Percentiles rank a stretch among this genome's conserved stretches.
These are phyloP conservation scores for Apotomis turbidana DNA, from an alignment of 2,888 invertebrate species.

Conservation along the genomic window DNA sequence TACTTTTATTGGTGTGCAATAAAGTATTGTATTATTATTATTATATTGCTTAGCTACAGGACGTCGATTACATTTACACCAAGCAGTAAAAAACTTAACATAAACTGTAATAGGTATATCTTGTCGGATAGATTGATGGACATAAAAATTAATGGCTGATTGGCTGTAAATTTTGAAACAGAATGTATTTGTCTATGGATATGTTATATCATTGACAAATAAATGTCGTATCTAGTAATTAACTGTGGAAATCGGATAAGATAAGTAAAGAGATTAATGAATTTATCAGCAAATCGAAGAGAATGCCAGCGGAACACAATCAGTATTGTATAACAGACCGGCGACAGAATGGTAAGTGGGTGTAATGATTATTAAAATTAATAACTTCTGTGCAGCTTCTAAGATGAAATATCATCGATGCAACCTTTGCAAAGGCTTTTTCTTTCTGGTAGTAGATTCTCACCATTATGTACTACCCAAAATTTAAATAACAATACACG, in stretches of 20 bases:
- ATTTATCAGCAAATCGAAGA: constrained; percentile 52
- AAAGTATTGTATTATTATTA: too few species aligned
- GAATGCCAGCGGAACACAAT: constrained; percentile 46
- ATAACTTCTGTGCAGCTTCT: not conserved
- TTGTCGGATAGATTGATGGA: not conserved
- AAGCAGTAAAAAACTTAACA: not conserved
- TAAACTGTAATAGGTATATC: not conserved
- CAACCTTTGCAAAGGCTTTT: not conserved
- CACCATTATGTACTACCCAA: not conserved
- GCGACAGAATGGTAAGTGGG: constrained; percentile 68
- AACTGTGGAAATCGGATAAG: constrained; percentile 61
- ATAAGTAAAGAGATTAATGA: constrained; percentile 51
- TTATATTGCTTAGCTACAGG: too few species aligned
- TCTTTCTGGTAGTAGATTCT: not conserved
- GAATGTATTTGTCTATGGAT: constrained; percentile 22
- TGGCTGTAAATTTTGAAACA: constrained; percentile 13
- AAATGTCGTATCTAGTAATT: constrained; percentile 47
- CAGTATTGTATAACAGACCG: constrained; percentile 51
- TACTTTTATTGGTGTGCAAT: too few species aligned
- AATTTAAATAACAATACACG: not conserved
- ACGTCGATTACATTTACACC: not conserved
- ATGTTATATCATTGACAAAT: too few species aligned
- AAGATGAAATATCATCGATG: not conserved
- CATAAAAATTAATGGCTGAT: constrained; percentile 15
- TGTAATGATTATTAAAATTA: constrained; percentile 21